Conservation (phyloP, 1,140 invertebrate species). For the Philopotamus ludificatus region DNA sequence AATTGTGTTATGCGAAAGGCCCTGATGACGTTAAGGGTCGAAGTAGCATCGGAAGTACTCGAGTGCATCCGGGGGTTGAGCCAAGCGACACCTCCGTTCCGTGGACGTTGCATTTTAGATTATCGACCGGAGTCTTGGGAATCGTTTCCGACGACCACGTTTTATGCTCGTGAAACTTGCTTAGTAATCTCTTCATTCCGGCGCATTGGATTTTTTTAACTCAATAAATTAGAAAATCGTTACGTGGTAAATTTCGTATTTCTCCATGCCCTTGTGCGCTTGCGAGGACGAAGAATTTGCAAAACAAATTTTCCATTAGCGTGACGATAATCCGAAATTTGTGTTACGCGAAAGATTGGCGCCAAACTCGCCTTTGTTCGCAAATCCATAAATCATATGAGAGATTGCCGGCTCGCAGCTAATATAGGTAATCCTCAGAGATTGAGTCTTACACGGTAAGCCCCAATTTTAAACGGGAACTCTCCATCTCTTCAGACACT, state of each 20-base stretch:
- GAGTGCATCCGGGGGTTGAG: not conserved
- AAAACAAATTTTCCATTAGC: too few relatives aligned
- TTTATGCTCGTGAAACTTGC: too few relatives aligned
- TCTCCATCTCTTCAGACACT: conserved; percentile 1
- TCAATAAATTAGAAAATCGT: too few relatives aligned
- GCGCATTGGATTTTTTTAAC: too few relatives aligned
- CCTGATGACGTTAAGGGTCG: too few relatives aligned
- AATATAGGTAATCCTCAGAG: conserved; percentile 41
- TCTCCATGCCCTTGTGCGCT: not conserved
- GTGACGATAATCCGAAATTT: conserved; percentile 3
- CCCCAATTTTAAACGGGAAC: conserved; percentile 36
- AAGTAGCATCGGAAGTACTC: not conserved
- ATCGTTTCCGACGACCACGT: too few relatives aligned
- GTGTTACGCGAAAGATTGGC: conserved; percentile 11
- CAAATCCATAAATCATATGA: conserved; percentile 42
- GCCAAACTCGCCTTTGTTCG: conserved; percentile 24
- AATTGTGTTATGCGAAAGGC: conserved; percentile 35
- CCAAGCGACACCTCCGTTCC: too few relatives aligned
- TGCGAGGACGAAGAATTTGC: conserved; percentile 9
- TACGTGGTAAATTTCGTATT: not conserved
- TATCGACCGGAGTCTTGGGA: not conserved
- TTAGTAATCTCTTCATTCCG: too few relatives aligned
- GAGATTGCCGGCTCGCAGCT: conserved; percentile 35
- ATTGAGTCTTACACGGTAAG: conserved; percentile 40
- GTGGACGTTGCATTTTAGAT: not conserved